These are phyloP conservation scores for Varecia variegata DNA, from an alignment of 2,797 vertebrate genomes.

Conservation along the genomic window DNA sequence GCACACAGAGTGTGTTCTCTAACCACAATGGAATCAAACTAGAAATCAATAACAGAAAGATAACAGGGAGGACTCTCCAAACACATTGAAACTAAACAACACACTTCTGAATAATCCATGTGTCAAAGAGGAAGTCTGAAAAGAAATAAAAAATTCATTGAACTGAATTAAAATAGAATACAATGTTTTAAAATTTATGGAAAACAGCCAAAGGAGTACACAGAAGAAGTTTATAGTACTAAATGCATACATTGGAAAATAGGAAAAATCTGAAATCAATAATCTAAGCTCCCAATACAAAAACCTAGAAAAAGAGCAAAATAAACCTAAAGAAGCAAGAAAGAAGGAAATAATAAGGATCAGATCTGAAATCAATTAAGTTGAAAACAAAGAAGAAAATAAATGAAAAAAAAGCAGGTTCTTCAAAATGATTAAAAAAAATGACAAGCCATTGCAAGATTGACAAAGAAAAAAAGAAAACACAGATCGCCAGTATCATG, in stretches of 20 bases:
- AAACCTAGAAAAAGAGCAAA: neutral
- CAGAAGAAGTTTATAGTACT: neutral
- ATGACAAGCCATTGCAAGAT: neutral
- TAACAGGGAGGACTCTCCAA: neutral
- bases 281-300: neutral
- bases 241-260: neutral
- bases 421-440: neutral
- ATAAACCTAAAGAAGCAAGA: neutral
- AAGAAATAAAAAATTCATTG: neutral
- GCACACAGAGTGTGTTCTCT: neutral
- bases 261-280: neutral
- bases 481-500: neutral
- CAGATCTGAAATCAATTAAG: neutral
- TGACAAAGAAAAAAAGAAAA: neutral
- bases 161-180: neutral
- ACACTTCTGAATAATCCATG: neutral
- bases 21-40: neutral
- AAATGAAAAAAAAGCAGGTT: neutral
- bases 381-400: neutral
- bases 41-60: neutral
- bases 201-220: neutral
- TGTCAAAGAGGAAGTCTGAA: neutral
- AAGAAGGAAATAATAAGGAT: neutral
- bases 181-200: neutral
- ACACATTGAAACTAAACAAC: neutral